Conservation (phyloP, 1,140 invertebrate genomes). For the Piezodorus guildinii region DNA sequence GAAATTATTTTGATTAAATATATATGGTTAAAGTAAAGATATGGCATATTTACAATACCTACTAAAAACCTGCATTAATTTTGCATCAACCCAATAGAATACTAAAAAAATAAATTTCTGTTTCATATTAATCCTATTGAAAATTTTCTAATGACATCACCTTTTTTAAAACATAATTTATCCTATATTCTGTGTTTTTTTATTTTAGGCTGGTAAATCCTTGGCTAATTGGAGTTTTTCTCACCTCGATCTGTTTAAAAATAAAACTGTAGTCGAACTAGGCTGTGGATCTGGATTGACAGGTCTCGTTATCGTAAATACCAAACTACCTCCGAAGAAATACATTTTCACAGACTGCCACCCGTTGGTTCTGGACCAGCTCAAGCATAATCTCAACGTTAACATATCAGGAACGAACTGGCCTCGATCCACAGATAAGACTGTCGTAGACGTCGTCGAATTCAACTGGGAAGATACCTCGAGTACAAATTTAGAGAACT, state of each 20-base stretch:
- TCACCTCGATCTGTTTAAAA: slow-evolving; percentile 33
- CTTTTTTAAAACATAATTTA: not conserved
- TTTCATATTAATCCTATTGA: no score
- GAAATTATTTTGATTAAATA: no score
- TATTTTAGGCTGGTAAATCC: slow-evolving; percentile 36
- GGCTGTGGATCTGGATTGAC: slow-evolving; percentile 44
- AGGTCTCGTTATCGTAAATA: slow-evolving; percentile 36
- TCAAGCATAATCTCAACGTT: slow-evolving; percentile 20
- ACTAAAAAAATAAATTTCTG: no score
- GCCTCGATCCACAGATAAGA: not conserved
- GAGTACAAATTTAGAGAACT: slow-evolving; percentile 6
- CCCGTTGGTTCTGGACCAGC: slow-evolving; percentile 34
- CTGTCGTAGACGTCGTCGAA: slow-evolving; percentile 3
- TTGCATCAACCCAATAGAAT: no score
- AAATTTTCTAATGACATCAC: not conserved
- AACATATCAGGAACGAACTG: not conserved
- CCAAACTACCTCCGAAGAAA: slow-evolving; percentile 34
- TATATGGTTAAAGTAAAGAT: no score
- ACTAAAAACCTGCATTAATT: no score
- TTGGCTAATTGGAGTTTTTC: slow-evolving; percentile 41
- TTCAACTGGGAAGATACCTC: slow-evolving; percentile 12
- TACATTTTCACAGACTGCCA: slow-evolving; percentile 44
- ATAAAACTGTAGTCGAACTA: slow-evolving; percentile 41
- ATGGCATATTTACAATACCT: no score
- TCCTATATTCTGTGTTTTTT: not conserved